Evolutionary conservation across 2,797 vertebrate genomes (phyloP), one percentile per base, ranked within the genome.

Genomic region (Lerista edwardsae): DNA sequence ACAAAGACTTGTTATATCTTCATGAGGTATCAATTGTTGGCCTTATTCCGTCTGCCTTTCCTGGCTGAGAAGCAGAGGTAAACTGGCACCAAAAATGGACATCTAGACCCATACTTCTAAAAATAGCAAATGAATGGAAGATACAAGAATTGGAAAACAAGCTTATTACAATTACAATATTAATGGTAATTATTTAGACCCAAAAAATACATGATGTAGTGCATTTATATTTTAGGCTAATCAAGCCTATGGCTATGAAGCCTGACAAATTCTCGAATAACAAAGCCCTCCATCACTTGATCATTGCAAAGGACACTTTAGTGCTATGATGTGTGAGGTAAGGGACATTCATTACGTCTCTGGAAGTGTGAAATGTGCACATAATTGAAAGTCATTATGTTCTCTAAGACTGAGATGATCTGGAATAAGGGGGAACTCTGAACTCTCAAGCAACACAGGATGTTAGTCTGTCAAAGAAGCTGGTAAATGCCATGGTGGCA

Each of bases 31-130:
- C 82, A 90, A 68, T 71, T 71, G 9, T 64, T 91, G 86, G 75
- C 87, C 87, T 93, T 88, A 91, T 91, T 93, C 87, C 92, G 87
- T 88, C 85, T 87, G 83, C 31, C 86, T 83, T 23, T 82, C 59
- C 61, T 85, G 23, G 59, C 23, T 62, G 64, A 71, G 80, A 90
- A 89, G 51, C 78, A 61, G 19, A 75, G 73, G 80, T 82, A 55
- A 88, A 91, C 68, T 86, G 79, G 89, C 84, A 90, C 21, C 2
- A 10, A 6, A 36, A 27, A 39, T 62, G 41, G n/a, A 61, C 55
- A 84, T 83, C n/a, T 72, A 79, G 86, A 87, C 75, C 80, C 17
- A 23, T 27, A 21, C 27, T 83, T 91, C 86, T 90, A 92, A 92
- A 91, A 91, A 91, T 90, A 91, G 64, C 34, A 57, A n/a, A 62